phyloP scores from a whole-genome alignment of 2,797 vertebrate genomes.

The Liparis tanakae region DNA sequence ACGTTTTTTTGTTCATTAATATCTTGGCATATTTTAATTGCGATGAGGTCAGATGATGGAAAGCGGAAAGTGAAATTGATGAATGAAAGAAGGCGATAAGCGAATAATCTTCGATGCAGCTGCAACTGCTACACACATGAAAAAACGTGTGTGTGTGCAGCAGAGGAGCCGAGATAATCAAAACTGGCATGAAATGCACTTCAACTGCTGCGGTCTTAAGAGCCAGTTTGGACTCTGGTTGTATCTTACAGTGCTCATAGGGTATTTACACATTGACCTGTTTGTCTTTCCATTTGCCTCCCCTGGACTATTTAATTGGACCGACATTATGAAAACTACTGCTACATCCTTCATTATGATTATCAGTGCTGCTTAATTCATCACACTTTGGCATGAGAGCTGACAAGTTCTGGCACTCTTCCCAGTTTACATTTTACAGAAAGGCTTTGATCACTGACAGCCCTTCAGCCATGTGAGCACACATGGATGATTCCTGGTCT shows the following conservation, averaged over 20 bases:
- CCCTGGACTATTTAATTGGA: slow-evolving; percentile 16
- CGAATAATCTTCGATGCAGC: slow-evolving; percentile 22
- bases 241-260: slow-evolving; percentile 20
- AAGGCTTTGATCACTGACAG: slow-evolving; percentile 56
- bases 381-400: slow-evolving; percentile 66
- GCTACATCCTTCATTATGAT: slow-evolving; percentile 48
- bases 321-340: slow-evolving; percentile 34
- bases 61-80: slow-evolving; percentile 45
- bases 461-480: slow-evolving; percentile 60
- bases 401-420: slow-evolving; percentile 64
- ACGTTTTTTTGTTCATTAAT: slow-evolving; percentile 32
- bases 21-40: slow-evolving; percentile 42
- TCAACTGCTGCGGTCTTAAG: slow-evolving; percentile 32
- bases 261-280: slow-evolving; percentile 8
- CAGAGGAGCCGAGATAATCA: slow-evolving; percentile 40
- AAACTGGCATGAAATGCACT: slow-evolving; percentile 55
- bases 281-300: slow-evolving; percentile 20
- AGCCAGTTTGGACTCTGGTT: slow-evolving; percentile 35
- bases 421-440: slow-evolving; percentile 56
- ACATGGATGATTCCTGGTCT: slow-evolving; percentile 50
- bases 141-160: slow-evolving; percentile 34
- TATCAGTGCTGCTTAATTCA: slow-evolving; percentile 43
- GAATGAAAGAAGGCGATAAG: slow-evolving; percentile 38
- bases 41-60: slow-evolving; percentile 44
- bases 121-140: slow-evolving; percentile 41